phyloP scores from a whole-genome alignment of 2,797 vertebrate genomes.

The Remorina albescens region DNA sequence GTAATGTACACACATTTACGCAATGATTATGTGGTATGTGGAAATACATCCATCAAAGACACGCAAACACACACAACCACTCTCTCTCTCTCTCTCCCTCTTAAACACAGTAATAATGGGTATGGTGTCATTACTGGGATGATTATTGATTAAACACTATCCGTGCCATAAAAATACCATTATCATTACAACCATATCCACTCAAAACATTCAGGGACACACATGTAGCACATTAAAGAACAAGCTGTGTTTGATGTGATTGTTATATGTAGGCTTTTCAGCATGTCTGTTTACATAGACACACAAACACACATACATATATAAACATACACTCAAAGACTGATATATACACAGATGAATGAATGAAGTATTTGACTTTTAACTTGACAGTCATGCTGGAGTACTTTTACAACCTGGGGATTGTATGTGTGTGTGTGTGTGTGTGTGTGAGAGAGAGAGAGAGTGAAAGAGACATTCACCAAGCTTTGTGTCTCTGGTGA shows the following conservation, averaged over 20 bases:
- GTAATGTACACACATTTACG: neutral
- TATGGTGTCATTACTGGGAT: slow-evolving; percentile 48
- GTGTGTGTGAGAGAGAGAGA: slow-evolving; percentile 4
- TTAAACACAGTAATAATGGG: slow-evolving; percentile 47
- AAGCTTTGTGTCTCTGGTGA: neutral
- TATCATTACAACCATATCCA: slow-evolving; percentile 34
- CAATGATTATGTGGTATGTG: neutral
- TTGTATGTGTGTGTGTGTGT: slow-evolving; percentile 27
- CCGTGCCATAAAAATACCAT: slow-evolving; percentile 66
- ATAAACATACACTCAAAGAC: slow-evolving; percentile 1
- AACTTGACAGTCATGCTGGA: slow-evolving; percentile 51
- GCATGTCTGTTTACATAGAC: slow-evolving; percentile 20
- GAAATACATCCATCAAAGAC: neutral
- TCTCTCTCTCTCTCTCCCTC: slow-evolving; percentile 4
- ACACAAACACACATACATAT: slow-evolving; percentile 17
- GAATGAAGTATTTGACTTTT: slow-evolving; percentile 69
- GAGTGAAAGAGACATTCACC: slow-evolving; percentile 4
- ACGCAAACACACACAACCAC: neutral
- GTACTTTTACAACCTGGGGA: slow-evolving; percentile 67
- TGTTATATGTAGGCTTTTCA: slow-evolving; percentile 32
- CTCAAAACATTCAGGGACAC: slow-evolving; percentile 26
- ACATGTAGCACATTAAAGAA: slow-evolving; percentile 14
- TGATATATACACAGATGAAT: slow-evolving; percentile 58
- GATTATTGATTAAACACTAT: slow-evolving; percentile 73
- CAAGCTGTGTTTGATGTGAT: slow-evolving; percentile 8